These are phyloP conservation scores for Pseudochirops corinnae DNA, from an alignment of 2,797 vertebrate genomes.

Conservation along the genomic window DNA sequence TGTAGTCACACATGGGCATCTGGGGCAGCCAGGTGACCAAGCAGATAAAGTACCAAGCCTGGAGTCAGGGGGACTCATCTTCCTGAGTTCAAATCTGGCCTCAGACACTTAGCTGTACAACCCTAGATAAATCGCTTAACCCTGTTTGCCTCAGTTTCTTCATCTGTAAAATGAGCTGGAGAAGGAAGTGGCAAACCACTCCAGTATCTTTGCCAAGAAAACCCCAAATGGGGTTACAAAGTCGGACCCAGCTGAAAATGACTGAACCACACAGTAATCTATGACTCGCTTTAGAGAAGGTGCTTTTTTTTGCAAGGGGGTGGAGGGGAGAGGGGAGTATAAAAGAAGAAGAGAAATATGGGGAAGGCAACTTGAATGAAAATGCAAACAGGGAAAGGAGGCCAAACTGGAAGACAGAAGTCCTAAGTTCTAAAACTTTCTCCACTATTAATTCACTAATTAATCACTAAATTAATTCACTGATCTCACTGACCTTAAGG, in stretches of 20 bases:
- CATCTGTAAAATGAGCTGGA: neutral
- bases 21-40: neutral
- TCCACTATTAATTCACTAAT: neutral
- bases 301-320: neutral
- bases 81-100: neutral
- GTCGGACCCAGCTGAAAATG: neutral
- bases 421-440: neutral
- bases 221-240: neutral
- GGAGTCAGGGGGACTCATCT: neutral
- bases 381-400: neutral
- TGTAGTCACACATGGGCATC: neutral
- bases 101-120: neutral
- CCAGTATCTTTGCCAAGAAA: neutral
- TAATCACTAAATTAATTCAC: too few relatives aligned
- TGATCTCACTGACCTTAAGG: neutral
- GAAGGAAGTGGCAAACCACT: neutral
- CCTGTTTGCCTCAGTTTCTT: neutral
- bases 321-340: neutral
- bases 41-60: neutral
- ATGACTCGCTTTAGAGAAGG: neutral
- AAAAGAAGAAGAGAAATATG: neutral
- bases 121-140: neutral
- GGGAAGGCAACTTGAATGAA: neutral
- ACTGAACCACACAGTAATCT: neutral
- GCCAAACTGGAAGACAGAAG: neutral